These are phyloP conservation scores for Muntiacus reevesi DNA, from an alignment of 2,113 vertebrate genomes.

Conservation along the genomic window DNA sequence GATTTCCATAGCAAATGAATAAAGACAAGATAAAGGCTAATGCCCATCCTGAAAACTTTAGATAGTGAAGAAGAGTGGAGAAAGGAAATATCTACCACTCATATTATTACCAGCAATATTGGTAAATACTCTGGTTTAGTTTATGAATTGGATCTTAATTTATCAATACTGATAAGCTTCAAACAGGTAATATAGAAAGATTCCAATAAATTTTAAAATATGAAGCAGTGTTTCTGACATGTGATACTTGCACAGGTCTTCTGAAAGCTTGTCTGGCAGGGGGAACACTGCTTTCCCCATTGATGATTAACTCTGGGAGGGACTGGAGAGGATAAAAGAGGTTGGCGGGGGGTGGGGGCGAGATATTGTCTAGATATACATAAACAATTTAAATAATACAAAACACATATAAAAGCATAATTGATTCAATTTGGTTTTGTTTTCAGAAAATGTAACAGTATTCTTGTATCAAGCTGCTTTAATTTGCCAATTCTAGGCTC, in stretches of 20 bases:
- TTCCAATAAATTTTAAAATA: not conserved
- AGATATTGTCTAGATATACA: not conserved
- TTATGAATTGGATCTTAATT: not conserved
- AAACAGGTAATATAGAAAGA: not conserved
- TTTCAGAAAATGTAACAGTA: not conserved
- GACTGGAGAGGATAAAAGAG: not conserved
- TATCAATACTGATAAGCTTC: not conserved
- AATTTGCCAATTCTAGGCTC: not conserved
- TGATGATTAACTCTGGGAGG: not conserved
- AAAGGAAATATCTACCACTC: not conserved
- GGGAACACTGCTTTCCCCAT: not conserved
- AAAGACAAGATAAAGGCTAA: not conserved
- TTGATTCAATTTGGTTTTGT: not conserved
- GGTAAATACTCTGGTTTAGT: not conserved
- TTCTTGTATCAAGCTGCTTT: not conserved
- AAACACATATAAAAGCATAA: not conserved
- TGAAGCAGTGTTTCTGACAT: not conserved
- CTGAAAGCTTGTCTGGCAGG: not conserved
- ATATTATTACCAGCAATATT: too few relatives aligned
- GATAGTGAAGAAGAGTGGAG: not conserved
- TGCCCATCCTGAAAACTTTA: not conserved
- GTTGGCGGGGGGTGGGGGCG: accelerated
- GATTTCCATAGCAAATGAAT: not conserved
- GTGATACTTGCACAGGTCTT: not conserved
- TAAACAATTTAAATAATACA: not conserved